A percentile compares a stretch with the other conserved stretches of the same genome.
Evolutionary conservation across 2,113 vertebrate genomes (phyloP).

Genomic region (Cephalopholis sonnerati): DNA sequence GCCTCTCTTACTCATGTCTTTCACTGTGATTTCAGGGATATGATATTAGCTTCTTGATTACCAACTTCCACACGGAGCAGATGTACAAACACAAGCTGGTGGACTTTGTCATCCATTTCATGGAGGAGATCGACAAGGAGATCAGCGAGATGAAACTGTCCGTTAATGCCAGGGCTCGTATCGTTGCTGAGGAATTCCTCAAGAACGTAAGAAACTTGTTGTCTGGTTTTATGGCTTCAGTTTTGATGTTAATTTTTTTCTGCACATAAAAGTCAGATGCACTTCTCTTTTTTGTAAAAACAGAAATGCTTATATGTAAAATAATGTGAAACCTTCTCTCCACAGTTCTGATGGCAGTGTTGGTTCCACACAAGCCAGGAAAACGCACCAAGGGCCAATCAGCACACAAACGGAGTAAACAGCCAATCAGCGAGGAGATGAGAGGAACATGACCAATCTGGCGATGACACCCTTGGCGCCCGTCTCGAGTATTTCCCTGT

Average conservation of each 20-base stretch:
- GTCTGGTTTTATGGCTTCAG: not conserved
- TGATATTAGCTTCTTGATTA: constrained; percentile 99
- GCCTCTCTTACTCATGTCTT: not conserved
- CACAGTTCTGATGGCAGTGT: constrained; percentile 77
- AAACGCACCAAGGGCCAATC: constrained; percentile 55
- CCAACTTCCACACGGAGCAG: constrained; percentile 99
- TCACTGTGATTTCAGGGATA: constrained; percentile 88
- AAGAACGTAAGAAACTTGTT: constrained; percentile 89
- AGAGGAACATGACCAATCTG: constrained; percentile 62
- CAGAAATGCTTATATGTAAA: not conserved
- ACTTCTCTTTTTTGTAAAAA: not conserved
- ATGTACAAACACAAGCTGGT: constrained; percentile 99
- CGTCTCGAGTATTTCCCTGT: constrained; percentile 61
- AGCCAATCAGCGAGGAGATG: constrained; percentile 65
- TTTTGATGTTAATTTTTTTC: not conserved
- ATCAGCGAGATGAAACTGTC: constrained; percentile 99
- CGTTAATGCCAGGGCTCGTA: constrained; percentile 95
- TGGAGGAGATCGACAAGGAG: constrained; percentile 99
- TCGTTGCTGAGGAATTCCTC: constrained; percentile 98
- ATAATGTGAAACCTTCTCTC: constrained; percentile 20
- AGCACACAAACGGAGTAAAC: constrained; percentile 49
- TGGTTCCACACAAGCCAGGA: constrained; percentile 22
- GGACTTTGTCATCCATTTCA: constrained; percentile 99
- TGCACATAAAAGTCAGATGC: not conserved
- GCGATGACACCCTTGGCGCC: constrained; percentile 43